phyloP scores from a whole-genome alignment of 2,113 vertebrate species.

The Scortum barcoo region DNA sequence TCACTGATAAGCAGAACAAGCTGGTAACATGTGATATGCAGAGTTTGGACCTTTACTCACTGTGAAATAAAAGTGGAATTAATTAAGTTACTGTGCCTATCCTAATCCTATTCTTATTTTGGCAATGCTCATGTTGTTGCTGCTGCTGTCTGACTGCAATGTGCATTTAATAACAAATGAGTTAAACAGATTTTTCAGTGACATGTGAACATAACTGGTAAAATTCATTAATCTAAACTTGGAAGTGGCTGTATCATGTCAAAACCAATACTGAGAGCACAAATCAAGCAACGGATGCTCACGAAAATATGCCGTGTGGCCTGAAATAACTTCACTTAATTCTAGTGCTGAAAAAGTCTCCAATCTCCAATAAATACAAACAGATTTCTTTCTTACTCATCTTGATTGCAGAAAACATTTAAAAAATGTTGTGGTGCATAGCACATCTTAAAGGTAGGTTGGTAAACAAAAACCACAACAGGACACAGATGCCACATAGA shows the following conservation, averaged over 20 bases:
- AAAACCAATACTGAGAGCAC: not conserved
- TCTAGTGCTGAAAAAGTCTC: not conserved
- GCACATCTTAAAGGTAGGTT: not conserved
- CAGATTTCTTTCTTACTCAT: not conserved
- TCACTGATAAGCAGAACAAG: not conserved
- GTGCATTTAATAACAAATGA: not conserved
- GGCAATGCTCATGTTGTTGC: not conserved
- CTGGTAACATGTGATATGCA: not conserved
- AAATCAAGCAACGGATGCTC: not conserved
- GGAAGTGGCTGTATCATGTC: too few relatives aligned
- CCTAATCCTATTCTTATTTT: not conserved
- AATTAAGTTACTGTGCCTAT: not conserved
- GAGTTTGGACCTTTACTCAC: not conserved
- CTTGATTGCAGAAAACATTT: not conserved
- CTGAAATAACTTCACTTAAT: not conserved
- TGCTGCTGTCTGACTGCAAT: not conserved
- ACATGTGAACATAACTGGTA: not conserved
- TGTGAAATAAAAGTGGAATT: not conserved
- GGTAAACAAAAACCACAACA: conserved; percentile 1
- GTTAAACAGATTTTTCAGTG: not conserved
- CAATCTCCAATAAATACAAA: not conserved
- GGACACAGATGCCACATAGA: not conserved
- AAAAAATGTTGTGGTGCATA: not conserved
- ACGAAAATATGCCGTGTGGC: not conserved
- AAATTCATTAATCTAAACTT: not conserved